Base-by-base conservation (phyloP, 2,888 invertebrate genomes). In the Eupeodes luniger region DNA sequence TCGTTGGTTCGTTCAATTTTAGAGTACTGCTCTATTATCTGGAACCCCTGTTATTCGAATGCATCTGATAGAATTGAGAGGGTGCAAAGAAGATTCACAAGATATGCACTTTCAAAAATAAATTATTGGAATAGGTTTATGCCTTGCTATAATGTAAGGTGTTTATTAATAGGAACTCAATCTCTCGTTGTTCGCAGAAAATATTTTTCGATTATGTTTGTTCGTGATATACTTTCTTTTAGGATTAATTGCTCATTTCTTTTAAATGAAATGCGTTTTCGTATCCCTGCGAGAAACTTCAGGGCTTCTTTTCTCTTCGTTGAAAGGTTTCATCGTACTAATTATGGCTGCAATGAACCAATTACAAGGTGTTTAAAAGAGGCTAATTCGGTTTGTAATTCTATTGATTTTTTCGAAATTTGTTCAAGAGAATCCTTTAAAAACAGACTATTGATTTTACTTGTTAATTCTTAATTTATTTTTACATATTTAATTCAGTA, bases 191-290 rank as follows among this genome's bases (percentile, higher is more conserved):
- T 9, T 5, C 53, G 69, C 11, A 36, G 70, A 14, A 72, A 44
- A 72, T 72, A 59, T 27, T 57, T 72, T 19, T 57, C 44, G 44
- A 11, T 57, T 3, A 57, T 55, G 70, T 59, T 57, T 44, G 44
- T 72, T 57, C 40, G 70, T 44, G 70, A 72, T 40, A 40, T 61
- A n/a, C 2, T 40, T n/a, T n/a, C 61, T n/a, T 19, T 11, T 27
- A 27, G 27, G 27, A 27, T 57, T 11, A 9, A 57, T 27, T 57
- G 57, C 12, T 12, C 57, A 36, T 7, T 36, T 27, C 57, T 10
- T 11, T 27, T 27, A 27, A 57, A 27, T 27, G 16, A 10, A 10
- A 6, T 57, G 5, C 11, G 19, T 27, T 27, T 57, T 57, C 5
- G 11, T 57, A 3, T 12, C 5, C 57, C 57, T 5, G 11, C 27